Base-by-base conservation (phyloP, 2,113 vertebrate species). In the Heterotis niloticus region DNA sequence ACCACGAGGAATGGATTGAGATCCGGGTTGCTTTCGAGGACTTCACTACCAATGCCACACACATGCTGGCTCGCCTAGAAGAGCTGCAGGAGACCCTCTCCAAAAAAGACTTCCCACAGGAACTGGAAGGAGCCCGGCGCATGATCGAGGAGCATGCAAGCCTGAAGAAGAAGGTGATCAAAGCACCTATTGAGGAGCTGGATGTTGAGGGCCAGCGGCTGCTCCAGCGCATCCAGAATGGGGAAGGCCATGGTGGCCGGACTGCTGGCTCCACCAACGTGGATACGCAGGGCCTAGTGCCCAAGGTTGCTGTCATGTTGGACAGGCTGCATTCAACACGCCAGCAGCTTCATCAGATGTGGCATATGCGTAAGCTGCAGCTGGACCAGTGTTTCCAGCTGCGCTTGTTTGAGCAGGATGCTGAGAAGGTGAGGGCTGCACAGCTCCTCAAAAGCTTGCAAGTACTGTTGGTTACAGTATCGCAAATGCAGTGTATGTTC, bases 321-420 rank as follows among this genome's bases (percentile, higher is more conserved):
- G 98, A 99, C 89, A 92, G 97, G 87, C 93, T 99, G 86, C 98
- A 99, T 91, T 94, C 95, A 65, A 99, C 97, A 0, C 92, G 96
- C 57, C 98, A 99, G 90, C 96, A 98, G 83, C 93, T 99, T 84
- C 96, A 99, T 88, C 97, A 99, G 94, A 93, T 97, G 90, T 99
- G 98, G 98, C 98, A 99, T 10, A 92, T 98, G 79, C 88, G 96
- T 81, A 99, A 99, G 81, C 88, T 99, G 81, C 98, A 99, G 91
- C 90, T 99, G 86, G 98, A 99, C 88, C 98, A 99, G 90, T 99
- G 98, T 87, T 99, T 99, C 87, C 98, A 99, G 92, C 95, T 99
- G 75, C 91, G 98, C 77, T 93, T 99, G 65, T 99, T 99, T 70
- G 96, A 99, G 77, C 98, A 99, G 92, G 98, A 99, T 80, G 98